phyloP scores from a whole-genome alignment of 2,113 vertebrate species.

The Typhlomys cinereus region DNA sequence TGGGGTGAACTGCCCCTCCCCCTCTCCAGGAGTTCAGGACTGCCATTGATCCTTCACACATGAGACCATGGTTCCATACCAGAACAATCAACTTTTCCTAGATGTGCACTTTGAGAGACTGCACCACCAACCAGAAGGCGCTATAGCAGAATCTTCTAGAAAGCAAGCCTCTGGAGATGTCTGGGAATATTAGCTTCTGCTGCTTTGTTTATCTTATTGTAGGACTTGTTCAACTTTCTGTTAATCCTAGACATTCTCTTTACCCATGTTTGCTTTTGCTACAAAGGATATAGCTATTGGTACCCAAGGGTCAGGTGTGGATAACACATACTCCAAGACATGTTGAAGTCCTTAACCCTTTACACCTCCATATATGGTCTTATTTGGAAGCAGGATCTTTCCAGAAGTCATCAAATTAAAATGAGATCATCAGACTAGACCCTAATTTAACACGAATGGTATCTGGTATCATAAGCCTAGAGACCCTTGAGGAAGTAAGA shows the following conservation, averaged over 20 bases:
- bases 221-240: background rate
- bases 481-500: background rate
- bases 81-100: background rate
- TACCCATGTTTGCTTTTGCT: background rate
- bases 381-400: background rate
- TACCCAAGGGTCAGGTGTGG: background rate
- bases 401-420: too few relatives aligned
- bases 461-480: too few relatives aligned
- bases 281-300: background rate
- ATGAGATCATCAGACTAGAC: too few relatives aligned
- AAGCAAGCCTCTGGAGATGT: background rate
- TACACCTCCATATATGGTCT: background rate
- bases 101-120: background rate
- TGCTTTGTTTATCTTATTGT: background rate
- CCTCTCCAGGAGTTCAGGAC: background rate
- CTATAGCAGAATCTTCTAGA: background rate
- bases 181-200: background rate
- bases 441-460: slow-evolving; percentile 39
- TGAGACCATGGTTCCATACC: background rate
- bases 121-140: background rate
- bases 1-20: background rate
- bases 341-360: background rate
- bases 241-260: background rate
- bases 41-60: background rate
- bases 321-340: background rate